Base-by-base conservation (phyloP, 2,888 invertebrate genomes). In the Rhorus exstirpatorius region DNA sequence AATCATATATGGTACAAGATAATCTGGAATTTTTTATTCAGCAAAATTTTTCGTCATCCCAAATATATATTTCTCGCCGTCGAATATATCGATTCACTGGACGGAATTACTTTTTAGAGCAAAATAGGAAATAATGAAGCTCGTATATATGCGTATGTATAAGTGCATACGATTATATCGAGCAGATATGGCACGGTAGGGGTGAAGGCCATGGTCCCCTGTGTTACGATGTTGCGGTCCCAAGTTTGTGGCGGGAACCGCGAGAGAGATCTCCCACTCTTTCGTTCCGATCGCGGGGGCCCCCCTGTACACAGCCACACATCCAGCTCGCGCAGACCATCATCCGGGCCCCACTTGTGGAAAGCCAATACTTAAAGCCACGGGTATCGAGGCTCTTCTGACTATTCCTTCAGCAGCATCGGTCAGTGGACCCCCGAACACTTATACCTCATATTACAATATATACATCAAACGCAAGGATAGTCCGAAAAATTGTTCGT, bases 361-460 rank as follows among this genome's bases (percentile, higher is more conserved):
- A 89, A 90, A 89, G 87, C 87, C 89, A 89, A 91, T 92, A 91
- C 91, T 90, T 92, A 92, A 86, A 91, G 89, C 87, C 86, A 84
- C 63, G 87, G 85, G 83, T 87, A 76, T 85, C 84, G 84, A 85
- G 85, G 89, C 85, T 89, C 88, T 88, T 88, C 89, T 86, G 89
- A 91, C 90, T 92, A 92, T 91, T 92, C 90, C 88, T 88, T 87
- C 91, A 89, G 88, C 91, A 89, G 91, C 91, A 91, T 91, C 92
- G 90, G 87, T 87, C 87, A 88, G 89, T 90, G 88, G 90, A 89
- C 89, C 89, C 89, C 89, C 86, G 81, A 84, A 86, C 83, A 82
- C 83, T 83, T 84, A 81, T 80, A 78, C 81, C 35, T 67, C 68
- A 46, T 78, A 68, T n/a, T 31, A 51, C 12, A 21, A 51, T 46